Percentiles rank a stretch among this genome's conserved stretches.
phyloP scores from a whole-genome alignment of 2,888 invertebrate species.

The Lysandra bellargus region DNA sequence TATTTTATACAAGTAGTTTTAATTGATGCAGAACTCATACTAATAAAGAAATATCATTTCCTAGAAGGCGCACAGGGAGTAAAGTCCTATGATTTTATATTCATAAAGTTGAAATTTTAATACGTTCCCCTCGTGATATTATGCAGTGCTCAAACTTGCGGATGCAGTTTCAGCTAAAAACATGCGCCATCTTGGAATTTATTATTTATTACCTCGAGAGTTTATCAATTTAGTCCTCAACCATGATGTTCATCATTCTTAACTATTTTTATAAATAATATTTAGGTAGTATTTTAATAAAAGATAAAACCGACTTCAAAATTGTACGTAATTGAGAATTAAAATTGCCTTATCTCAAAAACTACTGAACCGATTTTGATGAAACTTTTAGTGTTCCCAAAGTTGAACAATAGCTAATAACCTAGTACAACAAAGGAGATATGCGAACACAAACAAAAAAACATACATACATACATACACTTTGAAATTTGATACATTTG shows the following conservation, averaged over 20 bases:
- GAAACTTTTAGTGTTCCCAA: too few species aligned
- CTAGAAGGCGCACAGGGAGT: not conserved
- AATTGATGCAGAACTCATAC: not conserved
- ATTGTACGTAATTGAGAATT: too few species aligned
- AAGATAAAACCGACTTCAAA: too few species aligned
- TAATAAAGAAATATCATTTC: not conserved
- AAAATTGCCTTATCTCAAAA: too few species aligned
- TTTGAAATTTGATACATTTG: too few species aligned
- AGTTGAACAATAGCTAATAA: too few species aligned
- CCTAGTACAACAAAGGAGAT: too few species aligned
- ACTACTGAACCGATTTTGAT: too few species aligned
- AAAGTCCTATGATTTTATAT: slow-evolving; percentile 6
- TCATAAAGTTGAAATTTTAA: slow-evolving; percentile 18
- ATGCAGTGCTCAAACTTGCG: slow-evolving; percentile 13
- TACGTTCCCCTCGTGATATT: not conserved
- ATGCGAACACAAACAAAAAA: too few species aligned
- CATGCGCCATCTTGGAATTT: slow-evolving; percentile 9
- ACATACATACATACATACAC: too few species aligned
- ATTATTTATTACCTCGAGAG: not conserved
- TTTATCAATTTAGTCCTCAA: not conserved
- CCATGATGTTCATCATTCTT: not conserved
- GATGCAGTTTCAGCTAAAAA: slow-evolving; percentile 18
- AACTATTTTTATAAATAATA: not conserved
- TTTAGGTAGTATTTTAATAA: too few species aligned
- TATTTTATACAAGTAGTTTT: too few species aligned